Evolutionary conservation across 2,888 invertebrate species (phyloP), one percentile per base, ranked within the genome.

Genomic region (Cotesia congregata): DNA sequence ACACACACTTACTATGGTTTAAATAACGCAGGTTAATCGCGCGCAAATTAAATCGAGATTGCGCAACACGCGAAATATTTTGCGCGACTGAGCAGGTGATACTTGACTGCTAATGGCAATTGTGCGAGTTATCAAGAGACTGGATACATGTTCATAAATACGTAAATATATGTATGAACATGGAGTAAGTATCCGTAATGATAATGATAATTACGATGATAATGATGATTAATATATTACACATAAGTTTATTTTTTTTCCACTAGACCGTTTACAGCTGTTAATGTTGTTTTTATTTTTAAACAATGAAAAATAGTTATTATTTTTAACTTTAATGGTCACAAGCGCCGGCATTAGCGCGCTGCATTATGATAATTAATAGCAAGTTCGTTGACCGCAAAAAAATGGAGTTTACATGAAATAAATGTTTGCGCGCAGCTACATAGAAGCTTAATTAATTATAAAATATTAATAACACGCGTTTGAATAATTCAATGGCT

Each of bases 21-120:
- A 74, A 77, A 77, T 77, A 74, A 77, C 74, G 74, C 61, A 60
- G 70, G 67, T 77, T 77, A 74, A 77, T 77, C 74, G 74, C 65
- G 77, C 71, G 74, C 67, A 64, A 50, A 74, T 77, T 74, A 77
- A 77, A 77, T 74, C 62, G 70, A 70, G 77, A 77, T 77, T 77
- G 71, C 74, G 74, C 77, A 77, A 77, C 77, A 74, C 74, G 74
- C 77, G 70, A 74, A 77, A 74, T 67, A 73, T 74, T 71, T 74
- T 65, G 71, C 65, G 77, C 74, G 38, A 77, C 60, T 70, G 74
- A 74, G 65, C 77, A 70, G 77, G 70, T 77, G 74, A 77, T 74
- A 60, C 76, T 67, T 59, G 65, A 39, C 61, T 65, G 67, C 67
- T 74, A 77, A 77, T 77, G 70, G 70, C 77, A 71, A 77, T 77